Evolutionary conservation across 2,797 vertebrate genomes (phyloP), one percentile per base, ranked within the genome.

Genomic region (Acomys russatus): DNA sequence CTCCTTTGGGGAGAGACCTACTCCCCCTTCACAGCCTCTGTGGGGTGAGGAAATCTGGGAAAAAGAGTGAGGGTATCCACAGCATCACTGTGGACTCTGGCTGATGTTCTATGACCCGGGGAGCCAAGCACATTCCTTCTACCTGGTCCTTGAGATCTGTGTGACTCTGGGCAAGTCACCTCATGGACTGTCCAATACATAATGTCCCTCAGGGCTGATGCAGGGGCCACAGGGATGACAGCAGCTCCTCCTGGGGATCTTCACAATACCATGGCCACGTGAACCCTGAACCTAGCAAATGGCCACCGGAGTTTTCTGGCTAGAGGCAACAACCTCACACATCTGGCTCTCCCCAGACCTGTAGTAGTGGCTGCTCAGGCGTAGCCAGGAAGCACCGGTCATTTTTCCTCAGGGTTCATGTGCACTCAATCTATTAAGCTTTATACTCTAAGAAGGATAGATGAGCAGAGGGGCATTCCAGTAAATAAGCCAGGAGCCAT

Each of bases 161-260:
- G 68, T 83, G 94, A 77, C 71, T 70, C 84, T 88, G 71, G 18
- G 51, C 85, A 92, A 54, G 85, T 68, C 70, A 77, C 61, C 59
- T 30, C 23, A 22, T 18, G 11, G 35, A 83, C 61, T 23, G 28
- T 17, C n/a, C 66, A 28, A 28, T 35, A 10, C 4, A 4, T 12
- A 51, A 59, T 4, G 0, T 18, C n/a, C 15, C 23, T 18, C 66
- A 54, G 33, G 44, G 66, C 66, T 35, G 38, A 22, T 4, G 3
- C n/a, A 61, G 49, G 63, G 63, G 9, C 17, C 73, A 3, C 22
- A 30, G 84, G 51, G 12, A 0, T 49, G 66, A 56, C 1, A 11
- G 7, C 10, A 23, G 11, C 22, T 64, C 22, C 12, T 25, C 25
- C 38, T 25, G 8, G 12, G 0, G 30, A 44, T 4, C 85, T 25